phyloP scores from a whole-genome alignment of 2,797 vertebrate genomes.

The Agapornis canus region DNA sequence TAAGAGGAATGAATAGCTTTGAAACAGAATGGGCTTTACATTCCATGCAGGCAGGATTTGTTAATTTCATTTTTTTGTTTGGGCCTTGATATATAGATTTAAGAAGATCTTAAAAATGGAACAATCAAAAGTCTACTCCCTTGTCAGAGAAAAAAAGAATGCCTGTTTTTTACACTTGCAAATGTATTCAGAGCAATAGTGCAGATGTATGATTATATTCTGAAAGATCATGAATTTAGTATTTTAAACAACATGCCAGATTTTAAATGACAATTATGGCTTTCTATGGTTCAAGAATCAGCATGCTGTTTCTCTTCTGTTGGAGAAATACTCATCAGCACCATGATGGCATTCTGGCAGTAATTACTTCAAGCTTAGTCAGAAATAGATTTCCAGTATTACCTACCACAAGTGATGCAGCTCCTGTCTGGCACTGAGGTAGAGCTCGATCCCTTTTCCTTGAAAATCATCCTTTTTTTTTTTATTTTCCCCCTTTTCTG shows the following conservation, averaged over 20 bases:
- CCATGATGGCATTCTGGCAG: slow-evolving; percentile 19
- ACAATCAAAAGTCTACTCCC: not conserved
- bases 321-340: slow-evolving; percentile 63
- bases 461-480: not conserved
- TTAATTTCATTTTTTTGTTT: not conserved
- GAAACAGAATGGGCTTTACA: not conserved
- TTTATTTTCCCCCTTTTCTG: not conserved
- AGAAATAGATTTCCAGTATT: not conserved
- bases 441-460: not conserved
- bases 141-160: not conserved
- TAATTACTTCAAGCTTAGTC: slow-evolving; percentile 26
- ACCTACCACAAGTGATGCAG: not conserved
- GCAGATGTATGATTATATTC: slow-evolving; percentile 41
- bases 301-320: slow-evolving; percentile 33
- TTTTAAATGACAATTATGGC: slow-evolving; percentile 57
- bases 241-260: slow-evolving; percentile 57
- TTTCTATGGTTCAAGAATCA: slow-evolving; percentile 41
- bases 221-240: slow-evolving; percentile 54
- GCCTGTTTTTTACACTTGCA: slow-evolving; percentile 37
- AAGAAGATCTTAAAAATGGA: slow-evolving; percentile 27
- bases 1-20: not conserved
- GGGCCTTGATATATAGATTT: not conserved
- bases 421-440: not conserved
- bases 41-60: not conserved
- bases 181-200: slow-evolving; percentile 41